Base-by-base conservation (phyloP, 2,797 vertebrate genomes). In the Nannoperca obscura region DNA sequence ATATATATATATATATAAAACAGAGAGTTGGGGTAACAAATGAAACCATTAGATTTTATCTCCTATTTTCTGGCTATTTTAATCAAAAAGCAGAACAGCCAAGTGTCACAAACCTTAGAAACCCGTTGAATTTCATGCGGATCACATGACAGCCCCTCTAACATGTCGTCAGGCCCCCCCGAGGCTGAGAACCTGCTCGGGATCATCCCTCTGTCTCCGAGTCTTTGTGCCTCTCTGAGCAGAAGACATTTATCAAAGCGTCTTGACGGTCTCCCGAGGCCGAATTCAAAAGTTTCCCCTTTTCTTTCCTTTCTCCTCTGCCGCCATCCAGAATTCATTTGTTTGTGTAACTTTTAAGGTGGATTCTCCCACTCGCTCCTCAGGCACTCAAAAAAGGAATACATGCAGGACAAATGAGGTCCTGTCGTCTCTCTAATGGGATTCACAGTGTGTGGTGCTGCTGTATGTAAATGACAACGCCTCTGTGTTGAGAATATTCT, bases 231-330 rank as follows among this genome's bases (percentile, higher is more conserved):
- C 47, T 72, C 44, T 53, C 10, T 19, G 60, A 78, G 20, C 60
- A 63, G n/a, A 72, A 68, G 58, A 63, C 32, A 14, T 81, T 76
- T 0, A 71, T 81, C 78, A 85, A 67, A 52, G 46, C 53, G 78
- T 68, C 76, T 38, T 1, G 36, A 49, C 0, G 42, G 36, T 22
- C 47, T 63, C 75, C 50, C 0, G 11, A 55, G 72, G 76, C 60
- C 4, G 4, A 73, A 52, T 61, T 62, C 50, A 40, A 53, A 69
- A 62, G 38, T 62, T 30, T 9, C 14, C 40, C 13, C 5, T 4
- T 66, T 64, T 12, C 10, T 64, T 52, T 58, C 42, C 24, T n/a
- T 46, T 52, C 44, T 64, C 12, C 22, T 71, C 36, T 6, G 53
- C 53, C 67, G 20, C 38, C 46, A 40, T 62, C 66, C 50, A 73